phyloP scores from a whole-genome alignment of 2,888 invertebrate genomes.

The Anodontia alba region DNA sequence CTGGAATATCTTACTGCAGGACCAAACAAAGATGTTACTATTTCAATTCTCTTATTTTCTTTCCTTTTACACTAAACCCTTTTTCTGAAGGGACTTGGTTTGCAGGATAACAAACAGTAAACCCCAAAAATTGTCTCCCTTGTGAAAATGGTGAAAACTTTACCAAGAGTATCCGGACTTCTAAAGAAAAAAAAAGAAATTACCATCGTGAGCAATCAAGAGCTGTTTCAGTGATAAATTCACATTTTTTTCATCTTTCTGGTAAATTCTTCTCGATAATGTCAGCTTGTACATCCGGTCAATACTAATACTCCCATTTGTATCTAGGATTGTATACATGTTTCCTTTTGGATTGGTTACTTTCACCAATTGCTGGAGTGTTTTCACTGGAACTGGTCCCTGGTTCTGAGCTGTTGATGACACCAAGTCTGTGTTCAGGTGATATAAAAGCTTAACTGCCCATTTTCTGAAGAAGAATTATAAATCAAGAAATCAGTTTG shows the following conservation, averaged over 20 bases:
- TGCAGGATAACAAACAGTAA: too few species aligned
- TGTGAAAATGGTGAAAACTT: too few species aligned
- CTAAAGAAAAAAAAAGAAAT: not conserved
- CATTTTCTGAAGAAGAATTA: not conserved
- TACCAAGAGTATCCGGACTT: too few species aligned
- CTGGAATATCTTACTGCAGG: too few species aligned
- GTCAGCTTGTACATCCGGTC: slow-evolving; percentile 46
- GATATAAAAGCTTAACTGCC: slow-evolving; percentile 46
- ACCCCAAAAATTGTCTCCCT: too few species aligned
- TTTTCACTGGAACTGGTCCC: slow-evolving; percentile 16
- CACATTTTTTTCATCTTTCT: slow-evolving; percentile 37
- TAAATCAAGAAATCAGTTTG: too few species aligned
- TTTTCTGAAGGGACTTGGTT: too few species aligned
- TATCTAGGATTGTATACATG: slow-evolving; percentile 30
- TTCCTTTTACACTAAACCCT: too few species aligned
- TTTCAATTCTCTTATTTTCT: too few species aligned
- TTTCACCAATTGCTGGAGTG: slow-evolving; percentile 27
- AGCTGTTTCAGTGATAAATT: slow-evolving; percentile 15
- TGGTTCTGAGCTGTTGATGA: slow-evolving; percentile 41
- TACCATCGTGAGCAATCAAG: not conserved
- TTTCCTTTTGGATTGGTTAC: slow-evolving; percentile 38
- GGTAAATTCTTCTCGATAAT: slow-evolving; percentile 42
- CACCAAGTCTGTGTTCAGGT: slow-evolving; percentile 25
- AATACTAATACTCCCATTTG: not conserved
- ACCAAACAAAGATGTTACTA: too few species aligned